Evolutionary conservation across 2,888 invertebrate species (phyloP), one percentile per base, ranked within the genome.

Genomic region (Andrena marginata): DNA sequence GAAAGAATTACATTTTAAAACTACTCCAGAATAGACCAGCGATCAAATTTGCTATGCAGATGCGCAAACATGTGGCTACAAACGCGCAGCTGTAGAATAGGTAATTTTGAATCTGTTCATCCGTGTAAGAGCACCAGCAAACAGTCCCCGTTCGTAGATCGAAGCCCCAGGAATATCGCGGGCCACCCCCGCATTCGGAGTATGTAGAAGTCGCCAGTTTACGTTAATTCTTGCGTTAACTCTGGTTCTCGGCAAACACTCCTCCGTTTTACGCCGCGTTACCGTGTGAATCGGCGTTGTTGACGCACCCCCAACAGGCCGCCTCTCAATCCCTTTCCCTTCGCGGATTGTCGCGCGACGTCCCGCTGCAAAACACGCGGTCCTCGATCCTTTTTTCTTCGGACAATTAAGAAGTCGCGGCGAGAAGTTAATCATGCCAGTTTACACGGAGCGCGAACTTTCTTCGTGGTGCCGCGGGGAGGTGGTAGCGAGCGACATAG

Each of bases 341-440:
- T 62, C 16, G 64, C 42, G 13, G 13, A 42, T 42, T 42, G 10
- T 13, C 13, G 42, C 42, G 1, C 42, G 42, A 13, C 42, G 42
- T 42, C 42, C 42, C 42, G 42, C 42, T 42, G 42, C 54, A 59
- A 77, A 78, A 86, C 62, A 64, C 72, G 33, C 56, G 68, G 73
- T 73, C 77, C 76, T 79, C 80, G 72, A 86, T 77, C 79, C 16
- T 42, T 80, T 82, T 42, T 82, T 70, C 73, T 63, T 62, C 71
- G 42, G 42, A 67, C 77, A 84, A 84, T 86, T 81, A 85, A 85
- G 76, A 79, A 83, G 76, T 85, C 64, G 70, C 81, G 60, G 51
- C 73, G 63, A 70, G 75, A 71, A 77, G 86, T 84, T 86, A 80
- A 86, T 84, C 86, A 86, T 76, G 73, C 84, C 77, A 71, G 77